phyloP scores from a whole-genome alignment of 2,888 invertebrate species.

The Slavum lentiscoides region DNA sequence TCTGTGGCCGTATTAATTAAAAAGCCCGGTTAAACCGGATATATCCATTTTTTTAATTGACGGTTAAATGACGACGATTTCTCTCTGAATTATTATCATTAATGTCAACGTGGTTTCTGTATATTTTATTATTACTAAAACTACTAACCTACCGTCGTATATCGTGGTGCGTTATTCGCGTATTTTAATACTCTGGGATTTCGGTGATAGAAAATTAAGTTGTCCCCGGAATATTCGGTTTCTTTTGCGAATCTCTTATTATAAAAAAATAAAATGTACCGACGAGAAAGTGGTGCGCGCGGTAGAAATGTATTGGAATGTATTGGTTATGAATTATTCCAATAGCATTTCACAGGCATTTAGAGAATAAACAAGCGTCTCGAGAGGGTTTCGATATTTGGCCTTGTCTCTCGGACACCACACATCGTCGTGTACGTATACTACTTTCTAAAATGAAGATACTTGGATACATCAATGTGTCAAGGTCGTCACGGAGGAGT shows the following conservation, averaged over 20 bases:
- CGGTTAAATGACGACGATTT: slow-evolving; percentile 44
- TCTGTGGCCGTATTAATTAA: slow-evolving; percentile 37
- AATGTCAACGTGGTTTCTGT: slow-evolving; percentile 41
- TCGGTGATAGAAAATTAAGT: background rate
- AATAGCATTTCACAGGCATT: slow-evolving; percentile 33
- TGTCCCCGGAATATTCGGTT: background rate
- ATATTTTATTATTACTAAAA: background rate
- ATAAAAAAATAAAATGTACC: background rate
- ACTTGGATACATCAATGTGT: slow-evolving; percentile 48
- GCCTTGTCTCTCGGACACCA: slow-evolving; percentile 36
- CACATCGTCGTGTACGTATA: too few relatives aligned
- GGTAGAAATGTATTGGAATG: background rate
- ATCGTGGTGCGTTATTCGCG: background rate
- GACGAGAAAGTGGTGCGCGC: background rate
- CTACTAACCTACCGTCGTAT: slow-evolving; percentile 9
- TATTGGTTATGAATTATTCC: slow-evolving; percentile 28
- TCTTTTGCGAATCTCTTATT: background rate
- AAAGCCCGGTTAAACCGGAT: slow-evolving; percentile 50
- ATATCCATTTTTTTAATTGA: slow-evolving; percentile 41
- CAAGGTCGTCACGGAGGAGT: slow-evolving; percentile 27
- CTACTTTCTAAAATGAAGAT: slow-evolving; percentile 51
- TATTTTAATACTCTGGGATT: too few relatives aligned
- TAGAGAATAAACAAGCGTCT: slow-evolving; percentile 38
- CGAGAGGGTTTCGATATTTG: slow-evolving; percentile 32
- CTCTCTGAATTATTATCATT: slow-evolving; percentile 47